These are phyloP conservation scores for Mechanitis messenoides DNA, from an alignment of 2,888 invertebrate species.

Conservation along the genomic window DNA sequence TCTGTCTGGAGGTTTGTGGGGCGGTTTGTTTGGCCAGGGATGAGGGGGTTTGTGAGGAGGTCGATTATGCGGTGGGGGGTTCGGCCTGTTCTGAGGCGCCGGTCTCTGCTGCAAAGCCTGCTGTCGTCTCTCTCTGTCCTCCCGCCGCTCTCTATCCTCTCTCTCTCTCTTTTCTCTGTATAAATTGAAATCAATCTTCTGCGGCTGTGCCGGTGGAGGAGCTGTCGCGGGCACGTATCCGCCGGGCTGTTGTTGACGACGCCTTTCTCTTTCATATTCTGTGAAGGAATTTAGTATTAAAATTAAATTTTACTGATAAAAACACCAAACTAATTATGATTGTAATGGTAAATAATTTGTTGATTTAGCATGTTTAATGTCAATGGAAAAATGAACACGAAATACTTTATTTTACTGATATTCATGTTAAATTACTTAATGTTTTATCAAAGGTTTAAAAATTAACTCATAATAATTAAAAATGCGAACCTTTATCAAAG, in stretches of 20 bases:
- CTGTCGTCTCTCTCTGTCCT: slow-evolving; percentile 50
- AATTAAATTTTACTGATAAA: neutral
- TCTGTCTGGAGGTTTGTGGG: slow-evolving; percentile 51
- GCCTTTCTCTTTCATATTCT: slow-evolving; percentile 70
- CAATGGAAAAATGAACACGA: too few species aligned
- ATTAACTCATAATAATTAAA: neutral
- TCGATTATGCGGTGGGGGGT: slow-evolving; percentile 48
- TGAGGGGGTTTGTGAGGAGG: slow-evolving; percentile 57
- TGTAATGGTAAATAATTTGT: too few species aligned
- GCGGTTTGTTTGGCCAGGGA: slow-evolving; percentile 59
- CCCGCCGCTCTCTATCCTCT: slow-evolving; percentile 72
- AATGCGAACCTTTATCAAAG: slow-evolving; percentile 61
- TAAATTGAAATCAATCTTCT: slow-evolving; percentile 76
- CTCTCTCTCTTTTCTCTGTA: slow-evolving; percentile 81
- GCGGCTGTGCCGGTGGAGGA: slow-evolving; percentile 57
- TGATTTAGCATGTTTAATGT: too few species aligned
- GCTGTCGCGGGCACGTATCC: slow-evolving; percentile 66
- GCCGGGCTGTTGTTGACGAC: slow-evolving; percentile 59
- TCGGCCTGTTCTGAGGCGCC: slow-evolving; percentile 33
- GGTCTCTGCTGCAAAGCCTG: slow-evolving; percentile 27
- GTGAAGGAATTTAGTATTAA: slow-evolving; percentile 16
- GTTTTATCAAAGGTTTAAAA: too few species aligned
- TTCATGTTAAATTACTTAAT: too few species aligned
- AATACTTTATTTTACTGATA: too few species aligned
- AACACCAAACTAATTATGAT: neutral